Evolutionary conservation across 2,797 vertebrate species (phyloP).

Genomic region (Nothura maculosa): DNA sequence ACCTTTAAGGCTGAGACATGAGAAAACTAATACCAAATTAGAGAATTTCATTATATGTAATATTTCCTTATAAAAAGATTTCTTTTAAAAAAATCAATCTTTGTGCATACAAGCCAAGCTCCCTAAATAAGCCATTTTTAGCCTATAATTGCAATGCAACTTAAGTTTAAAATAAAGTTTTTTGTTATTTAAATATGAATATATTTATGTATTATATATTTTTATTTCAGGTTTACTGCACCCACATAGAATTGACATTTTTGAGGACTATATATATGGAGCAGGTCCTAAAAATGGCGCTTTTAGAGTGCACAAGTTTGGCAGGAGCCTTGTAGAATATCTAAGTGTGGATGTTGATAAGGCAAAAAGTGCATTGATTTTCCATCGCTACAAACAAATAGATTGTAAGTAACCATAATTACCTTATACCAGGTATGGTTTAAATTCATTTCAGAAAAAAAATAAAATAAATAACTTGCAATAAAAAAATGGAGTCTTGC

Average conservation of each 20-base stretch:
- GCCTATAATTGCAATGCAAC: neutral
- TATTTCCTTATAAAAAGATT: neutral
- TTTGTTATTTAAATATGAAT: neutral
- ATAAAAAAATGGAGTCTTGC: neutral
- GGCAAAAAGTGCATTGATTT: conserved; percentile 92
- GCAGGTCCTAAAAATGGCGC: conserved; percentile 93
- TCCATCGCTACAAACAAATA: conserved; percentile 95
- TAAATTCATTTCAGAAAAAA: neutral
- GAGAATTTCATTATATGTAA: neutral
- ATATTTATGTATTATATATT: neutral
- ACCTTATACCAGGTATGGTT: neutral
- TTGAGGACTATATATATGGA: conserved; percentile 98
- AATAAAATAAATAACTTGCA: neutral
- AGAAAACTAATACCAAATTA: neutral
- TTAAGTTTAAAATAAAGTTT: neutral
- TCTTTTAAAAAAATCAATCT: neutral
- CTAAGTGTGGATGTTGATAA: conserved; percentile 90
- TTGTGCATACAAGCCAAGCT: neutral
- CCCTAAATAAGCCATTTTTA: neutral
- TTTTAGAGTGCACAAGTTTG: conserved; percentile 95
- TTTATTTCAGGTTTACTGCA: conserved; percentile 90
- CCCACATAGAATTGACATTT: conserved; percentile 96
- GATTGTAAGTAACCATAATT: conserved; percentile 86
- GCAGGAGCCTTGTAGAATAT: conserved; percentile 87
- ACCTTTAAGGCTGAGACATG: neutral